Evolutionary conservation across 2,797 vertebrate genomes (phyloP).

Genomic region (Periparus ater): DNA sequence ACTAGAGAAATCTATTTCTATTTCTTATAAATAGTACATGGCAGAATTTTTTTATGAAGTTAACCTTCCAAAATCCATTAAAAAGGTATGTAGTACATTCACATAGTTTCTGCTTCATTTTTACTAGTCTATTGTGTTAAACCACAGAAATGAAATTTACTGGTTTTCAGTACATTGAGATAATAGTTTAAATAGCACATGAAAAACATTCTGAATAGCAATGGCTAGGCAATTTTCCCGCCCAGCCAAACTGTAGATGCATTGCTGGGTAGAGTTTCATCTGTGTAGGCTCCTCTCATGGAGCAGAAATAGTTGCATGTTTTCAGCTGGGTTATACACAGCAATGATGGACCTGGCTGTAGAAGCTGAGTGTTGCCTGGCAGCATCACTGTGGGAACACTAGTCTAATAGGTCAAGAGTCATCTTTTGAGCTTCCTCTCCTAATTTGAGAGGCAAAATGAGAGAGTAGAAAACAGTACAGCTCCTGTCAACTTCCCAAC

Average conservation of each 20-base stretch:
- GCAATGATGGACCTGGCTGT: not conserved
- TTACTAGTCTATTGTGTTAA: not conserved
- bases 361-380: conserved; percentile 13
- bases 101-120: not conserved
- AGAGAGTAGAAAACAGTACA: not conserved
- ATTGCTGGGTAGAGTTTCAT: not conserved
- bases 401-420: not conserved
- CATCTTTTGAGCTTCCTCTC: not conserved
- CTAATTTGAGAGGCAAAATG: not conserved
- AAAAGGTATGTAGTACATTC: not conserved
- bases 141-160: not conserved
- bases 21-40: not conserved
- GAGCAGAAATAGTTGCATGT: not conserved
- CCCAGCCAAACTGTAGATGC: not conserved
- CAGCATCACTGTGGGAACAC: not conserved
- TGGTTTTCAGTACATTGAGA: not conserved
- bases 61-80: not conserved
- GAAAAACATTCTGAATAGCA: not conserved
- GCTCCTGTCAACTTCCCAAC: conserved; percentile 2
- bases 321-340: not conserved
- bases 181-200: not conserved
- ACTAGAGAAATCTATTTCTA: not conserved
- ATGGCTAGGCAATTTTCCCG: not conserved
- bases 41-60: not conserved
- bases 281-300: not conserved